A percentile compares a stretch with the other conserved stretches of the same genome.
phyloP scores from a whole-genome alignment of 2,113 vertebrate species.

The Plecotus auritus region DNA sequence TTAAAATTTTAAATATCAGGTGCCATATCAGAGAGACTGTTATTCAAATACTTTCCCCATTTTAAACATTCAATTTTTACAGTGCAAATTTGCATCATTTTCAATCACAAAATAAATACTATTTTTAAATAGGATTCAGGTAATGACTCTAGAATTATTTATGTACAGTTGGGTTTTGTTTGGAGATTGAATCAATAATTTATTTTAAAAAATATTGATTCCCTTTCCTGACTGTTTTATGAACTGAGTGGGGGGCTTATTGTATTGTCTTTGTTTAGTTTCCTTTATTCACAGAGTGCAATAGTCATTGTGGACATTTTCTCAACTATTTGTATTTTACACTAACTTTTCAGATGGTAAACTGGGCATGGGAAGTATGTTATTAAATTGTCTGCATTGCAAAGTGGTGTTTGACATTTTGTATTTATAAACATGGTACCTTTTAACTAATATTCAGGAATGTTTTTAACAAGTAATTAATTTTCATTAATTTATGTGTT shows the following conservation, averaged over 20 bases:
- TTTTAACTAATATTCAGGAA: slow-evolving; percentile 35
- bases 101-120: slow-evolving; percentile 30
- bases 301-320: background rate
- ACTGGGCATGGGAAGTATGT: slow-evolving; percentile 36
- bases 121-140: slow-evolving; percentile 30
- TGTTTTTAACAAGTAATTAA: slow-evolving; percentile 32
- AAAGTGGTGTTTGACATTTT: slow-evolving; percentile 52
- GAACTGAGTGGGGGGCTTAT: background rate
- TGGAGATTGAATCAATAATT: slow-evolving; percentile 48
- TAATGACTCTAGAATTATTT: slow-evolving; percentile 25
- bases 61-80: background rate
- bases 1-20: background rate
- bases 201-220: slow-evolving; percentile 57
- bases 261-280: slow-evolving; percentile 11
- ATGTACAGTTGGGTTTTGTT: slow-evolving; percentile 33
- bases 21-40: background rate
- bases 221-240: slow-evolving; percentile 42
- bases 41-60: background rate
- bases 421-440: slow-evolving; percentile 45
- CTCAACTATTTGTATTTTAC: slow-evolving; percentile 29
- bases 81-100: slow-evolving; percentile 40
- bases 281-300: slow-evolving; percentile 10
- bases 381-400: slow-evolving; percentile 17
- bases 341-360: slow-evolving; percentile 43
- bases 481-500: slow-evolving; percentile 42